Conservation (phyloP, 2,797 vertebrate genomes). For the Carcharodon carcharias region DNA sequence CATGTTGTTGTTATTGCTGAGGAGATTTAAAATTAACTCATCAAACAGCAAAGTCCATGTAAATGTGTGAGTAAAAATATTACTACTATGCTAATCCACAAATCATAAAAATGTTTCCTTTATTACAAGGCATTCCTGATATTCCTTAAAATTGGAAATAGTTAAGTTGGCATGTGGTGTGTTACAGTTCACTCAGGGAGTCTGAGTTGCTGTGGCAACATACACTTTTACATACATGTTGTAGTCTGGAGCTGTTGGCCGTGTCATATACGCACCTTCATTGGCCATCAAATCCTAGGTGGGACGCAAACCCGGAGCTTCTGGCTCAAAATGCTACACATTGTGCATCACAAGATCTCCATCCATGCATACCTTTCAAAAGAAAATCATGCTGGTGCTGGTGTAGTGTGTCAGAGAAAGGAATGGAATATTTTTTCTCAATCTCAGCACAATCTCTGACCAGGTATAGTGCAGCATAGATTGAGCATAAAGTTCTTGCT, state of each 20-base stretch:
- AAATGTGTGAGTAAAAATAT: background rate
- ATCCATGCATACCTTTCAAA: background rate
- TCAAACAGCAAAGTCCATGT: background rate
- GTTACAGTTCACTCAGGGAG: too few species aligned
- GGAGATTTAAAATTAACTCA: background rate
- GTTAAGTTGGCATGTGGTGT: background rate
- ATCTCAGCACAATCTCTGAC: background rate
- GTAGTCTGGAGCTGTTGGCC: too few species aligned
- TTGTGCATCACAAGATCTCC: too few species aligned
- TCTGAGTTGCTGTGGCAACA: too few species aligned
- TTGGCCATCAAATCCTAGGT: too few species aligned
- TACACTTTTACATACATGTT: too few species aligned
- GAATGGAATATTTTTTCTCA: background rate
- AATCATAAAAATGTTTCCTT: background rate
- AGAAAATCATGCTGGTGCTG: background rate
- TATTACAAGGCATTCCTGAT: background rate
- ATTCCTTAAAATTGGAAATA: background rate
- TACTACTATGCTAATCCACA: background rate
- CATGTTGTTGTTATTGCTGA: too few species aligned
- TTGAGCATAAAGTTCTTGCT: background rate
- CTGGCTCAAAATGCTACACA: too few species aligned
- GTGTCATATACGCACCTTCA: too few species aligned
- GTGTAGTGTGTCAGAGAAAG: background rate
- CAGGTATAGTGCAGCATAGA: background rate
- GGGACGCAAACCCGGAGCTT: too few species aligned